Evolutionary conservation across 2,888 invertebrate genomes (phyloP), one percentile per base, ranked within the genome.

Genomic region (Digitonthophagus gazella): DNA sequence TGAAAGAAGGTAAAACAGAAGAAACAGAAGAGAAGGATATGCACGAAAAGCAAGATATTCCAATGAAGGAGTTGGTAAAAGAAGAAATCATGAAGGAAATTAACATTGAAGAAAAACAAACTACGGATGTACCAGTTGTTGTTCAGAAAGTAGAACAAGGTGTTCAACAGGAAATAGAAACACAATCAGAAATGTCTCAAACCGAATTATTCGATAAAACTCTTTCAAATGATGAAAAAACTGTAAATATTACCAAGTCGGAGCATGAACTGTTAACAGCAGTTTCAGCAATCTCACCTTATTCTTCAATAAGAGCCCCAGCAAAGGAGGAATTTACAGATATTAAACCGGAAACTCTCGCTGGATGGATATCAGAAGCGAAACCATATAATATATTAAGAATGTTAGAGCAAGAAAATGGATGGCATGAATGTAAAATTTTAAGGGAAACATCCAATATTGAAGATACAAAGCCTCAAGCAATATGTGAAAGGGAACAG

Each of bases 331-430:
- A 3, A 57, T 5, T 15, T 57, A 57, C 6, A 18, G n/a, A 15
- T 19, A 6, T 19, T 16, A 15, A 67, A 20, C 55, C 57, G 15
- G 15, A 68, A 67, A 57, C 55, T 2, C 65, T 68, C 19, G 15
- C 63, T 58, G 68, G 64, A 14, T 67, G 68, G n/a, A 18, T 56
- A 8, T 4, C 64, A 4, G 76, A 77, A 71, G 66, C 75, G 54
- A 74, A 76, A 3, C 67, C 70, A 55, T 73, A 76, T 67, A 71
- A 76, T 70, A 22, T 74, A 8, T 65, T 71, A 15, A 55, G 63
- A 15, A 71, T 77, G 56, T 70, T 71, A 18, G 74, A 75, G 64
- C 74, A 75, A 1, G 78, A 77, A 72, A 67, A 71, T 18, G 71
- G 72, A 22, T 76, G 69, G 71, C 57, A 69, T 56, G 66, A 58